These are phyloP conservation scores for Nylanderia fulva DNA, from an alignment of 1,140 invertebrate species.

Conservation along the genomic window DNA sequence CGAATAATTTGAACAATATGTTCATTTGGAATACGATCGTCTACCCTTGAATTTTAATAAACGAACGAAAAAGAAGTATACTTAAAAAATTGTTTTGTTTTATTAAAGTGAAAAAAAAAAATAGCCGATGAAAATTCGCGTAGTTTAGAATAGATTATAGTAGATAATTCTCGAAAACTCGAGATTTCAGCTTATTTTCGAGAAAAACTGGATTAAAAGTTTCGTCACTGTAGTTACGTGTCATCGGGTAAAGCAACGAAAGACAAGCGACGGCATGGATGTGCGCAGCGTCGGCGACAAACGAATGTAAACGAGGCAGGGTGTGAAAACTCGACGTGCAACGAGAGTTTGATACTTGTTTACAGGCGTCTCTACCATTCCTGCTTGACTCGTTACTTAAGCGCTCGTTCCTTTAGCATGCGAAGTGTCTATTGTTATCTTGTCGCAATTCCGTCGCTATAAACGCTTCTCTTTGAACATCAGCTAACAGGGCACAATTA, in stretches of 20 bases:
- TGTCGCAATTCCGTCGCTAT: conserved; percentile 15
- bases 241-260: conserved; percentile 47
- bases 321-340: conserved; percentile 74
- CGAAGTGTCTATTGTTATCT: conserved; percentile 58
- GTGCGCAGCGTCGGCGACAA: conserved; percentile 63
- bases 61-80: not conserved
- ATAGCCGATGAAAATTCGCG: not conserved
- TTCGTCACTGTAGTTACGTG: conserved; percentile 38
- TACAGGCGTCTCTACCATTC: conserved; percentile 70
- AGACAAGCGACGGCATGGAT: conserved; percentile 61
- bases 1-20: not conserved
- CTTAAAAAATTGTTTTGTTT: not conserved
- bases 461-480: conserved; percentile 20
- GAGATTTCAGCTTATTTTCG: conserved; percentile 26
- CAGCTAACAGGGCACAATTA: not conserved
- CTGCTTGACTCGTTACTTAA: conserved; percentile 50
- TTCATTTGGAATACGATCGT: too few species aligned
- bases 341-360: conserved; percentile 76
- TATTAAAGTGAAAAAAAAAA: not conserved
- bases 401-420: conserved; percentile 41
- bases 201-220: conserved; percentile 65
- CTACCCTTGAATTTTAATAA: not conserved
- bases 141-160: conserved; percentile 1
- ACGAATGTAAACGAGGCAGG: conserved; percentile 74
- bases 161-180: not conserved